A percentile compares a stretch with the other conserved stretches of the same genome.
These are phyloP conservation scores for Aethes cnicana DNA, from an alignment of 2,888 invertebrate species.

Conservation along the genomic window DNA sequence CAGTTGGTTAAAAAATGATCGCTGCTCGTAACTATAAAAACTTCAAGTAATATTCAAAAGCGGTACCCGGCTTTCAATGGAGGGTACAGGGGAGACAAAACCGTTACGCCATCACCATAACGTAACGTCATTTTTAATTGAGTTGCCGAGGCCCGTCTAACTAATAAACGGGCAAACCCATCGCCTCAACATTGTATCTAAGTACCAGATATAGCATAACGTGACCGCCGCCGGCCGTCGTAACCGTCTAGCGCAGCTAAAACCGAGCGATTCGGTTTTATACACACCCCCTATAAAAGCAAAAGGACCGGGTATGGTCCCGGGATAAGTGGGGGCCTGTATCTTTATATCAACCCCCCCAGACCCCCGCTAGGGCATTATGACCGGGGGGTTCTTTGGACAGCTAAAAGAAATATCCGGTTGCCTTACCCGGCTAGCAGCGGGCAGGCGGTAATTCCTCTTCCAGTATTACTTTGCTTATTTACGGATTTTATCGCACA, in stretches of 20 bases:
- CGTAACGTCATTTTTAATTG: constrained; percentile 59
- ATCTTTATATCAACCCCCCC: constrained; percentile 80
- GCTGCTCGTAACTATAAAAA: constrained; percentile 6
- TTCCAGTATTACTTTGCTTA: constrained; percentile 74
- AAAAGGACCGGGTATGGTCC: constrained; percentile 80
- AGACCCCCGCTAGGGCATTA: constrained; percentile 73
- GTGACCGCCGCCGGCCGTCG: constrained; percentile 75
- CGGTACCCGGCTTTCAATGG: constrained; percentile 7
- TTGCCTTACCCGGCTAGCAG: constrained; percentile 68
- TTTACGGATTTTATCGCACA: constrained; percentile 73
- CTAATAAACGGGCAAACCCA: constrained; percentile 62
- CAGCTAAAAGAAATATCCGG: constrained; percentile 83
- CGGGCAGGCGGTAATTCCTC: constrained; percentile 73
- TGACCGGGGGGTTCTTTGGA: constrained; percentile 81
- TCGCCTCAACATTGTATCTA: constrained; percentile 67
- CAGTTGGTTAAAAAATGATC: no score
- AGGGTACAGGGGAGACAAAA: constrained; percentile 17
- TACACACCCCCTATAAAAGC: constrained; percentile 83
- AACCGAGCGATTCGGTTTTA: constrained; percentile 82
- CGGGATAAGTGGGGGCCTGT: constrained; percentile 80
- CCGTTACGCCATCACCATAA: constrained; percentile 25
- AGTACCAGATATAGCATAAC: constrained; percentile 70
- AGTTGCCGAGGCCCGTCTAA: constrained; percentile 49
- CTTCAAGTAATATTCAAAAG: not conserved
- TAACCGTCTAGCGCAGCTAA: constrained; percentile 80